Base-by-base conservation (phyloP, 2,113 vertebrate species). In the Aptenodytes forsteri region DNA sequence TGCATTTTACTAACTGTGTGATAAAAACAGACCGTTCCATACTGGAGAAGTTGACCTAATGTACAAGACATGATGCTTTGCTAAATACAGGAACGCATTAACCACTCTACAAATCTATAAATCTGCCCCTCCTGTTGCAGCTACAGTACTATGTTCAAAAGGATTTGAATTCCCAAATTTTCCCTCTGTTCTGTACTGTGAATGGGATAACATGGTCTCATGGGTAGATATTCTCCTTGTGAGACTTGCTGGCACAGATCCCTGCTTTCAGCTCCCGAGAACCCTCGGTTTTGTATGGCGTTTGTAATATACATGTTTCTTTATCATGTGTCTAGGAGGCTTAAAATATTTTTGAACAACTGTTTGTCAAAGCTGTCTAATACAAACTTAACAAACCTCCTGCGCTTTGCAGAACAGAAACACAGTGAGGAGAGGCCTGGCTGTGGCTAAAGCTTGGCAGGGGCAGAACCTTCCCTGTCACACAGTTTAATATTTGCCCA, bases 291-390 rank as follows among this genome's bases (percentile, higher is more conserved):
- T 95, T 95, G 76, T 75, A 75, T 65, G 89, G 81, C 93, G 84
- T 97, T 97, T 97, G 78, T 95, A 97, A 98, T 94, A 96, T 46
- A 94, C 32, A 82, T 83, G 50, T 96, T 97, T 97, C 97, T 97
- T 97, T 89, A 96, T 91, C 78, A 54, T 94, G 76, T 95, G 94
- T 87, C 96, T 90, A 93, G 83, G 67, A 95, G 36, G 22, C 93
- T 97, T 97, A 92, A 87, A 97, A 93, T 92, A 87, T 32, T 95
- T 96, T 78, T 82, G 80, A 96, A 89, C 89, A 97, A 91, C 62
- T 93, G 18, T 76, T 90, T 91, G 88, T 97, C 95, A 98, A 95
- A 89, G 66, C 82, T 80, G n/a, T 97, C 94, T 92, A 93, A 72
- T 88, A 90, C 55, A 89, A 97, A 94, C 44, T 91, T 96, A 93